These are phyloP conservation scores for Cryptomyrus ogoouensis DNA, from an alignment of 2,113 vertebrate genomes.

Conservation along the genomic window DNA sequence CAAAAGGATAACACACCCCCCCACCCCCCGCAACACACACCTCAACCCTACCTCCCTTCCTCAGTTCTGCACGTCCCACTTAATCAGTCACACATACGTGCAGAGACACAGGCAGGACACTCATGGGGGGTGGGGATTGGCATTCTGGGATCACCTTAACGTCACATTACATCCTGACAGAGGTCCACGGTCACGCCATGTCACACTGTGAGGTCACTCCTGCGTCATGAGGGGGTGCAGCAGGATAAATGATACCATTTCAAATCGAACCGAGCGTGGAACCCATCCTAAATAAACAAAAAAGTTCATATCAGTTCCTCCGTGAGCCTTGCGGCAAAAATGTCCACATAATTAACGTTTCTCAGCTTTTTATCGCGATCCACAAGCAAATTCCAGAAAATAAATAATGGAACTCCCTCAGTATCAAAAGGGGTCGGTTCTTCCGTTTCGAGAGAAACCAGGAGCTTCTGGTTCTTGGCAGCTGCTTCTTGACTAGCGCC, in stretches of 20 bases:
- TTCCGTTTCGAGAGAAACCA: not conserved
- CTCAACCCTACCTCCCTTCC: conserved; percentile 19
- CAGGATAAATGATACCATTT: not conserved
- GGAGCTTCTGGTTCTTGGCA: not conserved
- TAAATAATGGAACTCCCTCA: not conserved
- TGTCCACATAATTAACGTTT: not conserved
- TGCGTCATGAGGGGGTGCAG: not conserved
- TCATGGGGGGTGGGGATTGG: conserved; percentile 16
- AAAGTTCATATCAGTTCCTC: not conserved
- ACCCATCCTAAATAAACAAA: not conserved
- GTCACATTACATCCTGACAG: not conserved
- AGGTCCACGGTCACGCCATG: not conserved
- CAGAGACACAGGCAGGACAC: conserved; percentile 18
- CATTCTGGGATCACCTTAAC: conserved; percentile 29
- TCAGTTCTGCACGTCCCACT: not conserved
- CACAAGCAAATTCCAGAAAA: not conserved
- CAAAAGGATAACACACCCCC: conserved; percentile 40
- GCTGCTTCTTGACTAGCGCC: not conserved
- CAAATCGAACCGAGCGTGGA: not conserved
- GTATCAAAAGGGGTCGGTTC: not conserved
- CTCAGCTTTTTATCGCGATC: not conserved
- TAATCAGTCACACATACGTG: conserved; percentile 30
- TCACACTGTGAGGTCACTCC: not conserved
- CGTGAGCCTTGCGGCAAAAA: not conserved
- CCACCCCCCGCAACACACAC: conserved; percentile 1